phyloP scores from a whole-genome alignment of 2,113 vertebrate genomes.

The Thamnophis sirtalis region DNA sequence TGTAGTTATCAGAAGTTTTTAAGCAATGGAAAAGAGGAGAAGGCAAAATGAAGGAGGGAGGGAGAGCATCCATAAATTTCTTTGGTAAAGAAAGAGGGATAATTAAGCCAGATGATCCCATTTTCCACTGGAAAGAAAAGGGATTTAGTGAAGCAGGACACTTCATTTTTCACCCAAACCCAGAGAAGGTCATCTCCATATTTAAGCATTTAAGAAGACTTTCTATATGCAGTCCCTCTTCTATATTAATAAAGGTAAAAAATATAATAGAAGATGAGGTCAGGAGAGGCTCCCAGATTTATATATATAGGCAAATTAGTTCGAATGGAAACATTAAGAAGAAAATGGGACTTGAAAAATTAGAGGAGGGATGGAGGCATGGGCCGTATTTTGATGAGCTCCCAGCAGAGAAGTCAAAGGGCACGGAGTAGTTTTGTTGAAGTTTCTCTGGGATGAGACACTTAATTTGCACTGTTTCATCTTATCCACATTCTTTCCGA shows the following conservation, averaged over 20 bases:
- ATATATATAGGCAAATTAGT: conserved; percentile 6
- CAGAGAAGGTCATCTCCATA: conserved; percentile 22
- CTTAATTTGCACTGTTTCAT: background rate
- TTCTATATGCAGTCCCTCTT: conserved; percentile 22
- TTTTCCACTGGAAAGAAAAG: conserved; percentile 2
- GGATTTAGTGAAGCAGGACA: background rate
- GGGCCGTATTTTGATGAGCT: background rate
- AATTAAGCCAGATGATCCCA: conserved; percentile 11
- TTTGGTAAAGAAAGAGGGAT: background rate
- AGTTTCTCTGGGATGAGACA: background rate
- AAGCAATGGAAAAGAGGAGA: background rate
- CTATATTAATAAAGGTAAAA: conserved; percentile 33
- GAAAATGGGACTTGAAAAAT: background rate
- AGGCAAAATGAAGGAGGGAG: background rate
- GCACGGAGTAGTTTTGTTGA: background rate
- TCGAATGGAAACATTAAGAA: conserved; percentile 14
- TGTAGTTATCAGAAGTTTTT: background rate
- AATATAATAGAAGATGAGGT: conserved; percentile 8
- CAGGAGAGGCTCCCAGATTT: background rate
- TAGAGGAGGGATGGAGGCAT: background rate
- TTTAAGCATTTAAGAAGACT: conserved; percentile 25
- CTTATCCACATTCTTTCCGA: background rate
- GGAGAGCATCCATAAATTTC: background rate
- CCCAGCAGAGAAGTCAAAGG: background rate
- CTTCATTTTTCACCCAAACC: conserved; percentile 22